Evolutionary conservation across 2,888 invertebrate genomes (phyloP), one percentile per base, ranked within the genome.

Genomic region (Helicoverpa assulta): DNA sequence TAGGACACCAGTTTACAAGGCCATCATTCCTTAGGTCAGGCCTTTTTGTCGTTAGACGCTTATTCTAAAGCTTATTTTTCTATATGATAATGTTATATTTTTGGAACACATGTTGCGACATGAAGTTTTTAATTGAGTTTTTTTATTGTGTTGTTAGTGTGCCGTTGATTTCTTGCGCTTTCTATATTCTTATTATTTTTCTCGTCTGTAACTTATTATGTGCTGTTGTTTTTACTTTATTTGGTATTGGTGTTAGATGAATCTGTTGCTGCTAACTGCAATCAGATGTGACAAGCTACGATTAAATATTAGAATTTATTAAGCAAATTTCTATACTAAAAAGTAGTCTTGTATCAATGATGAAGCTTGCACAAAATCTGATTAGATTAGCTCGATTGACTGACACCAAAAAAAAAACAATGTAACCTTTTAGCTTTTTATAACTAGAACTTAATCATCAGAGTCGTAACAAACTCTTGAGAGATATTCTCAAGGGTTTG

Each of bases 21-120:
- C 93, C 95, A 84, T 93, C 95, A 87, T 95, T 92, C 86, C 92
- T 95, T 95, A 95, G 95, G 95, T 95, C 93, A 95, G 95, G 92
- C 93, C 91, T 86, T 81, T 82, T 87, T 90, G 81, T 88, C 88
- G 89, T 88, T 91, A 91, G 91, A 88, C 77, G 94, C 94, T 94
- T 94, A 69, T 81, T 67, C 80, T 67, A 70, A 83, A 88, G 91
- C 92, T 92, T 85, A 78, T 87, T 85, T 87, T 80, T 81, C 80
- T 85, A 81, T 60, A 50, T 64, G 50, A 65, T 74, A 62, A 40
- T 81, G 76, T 84, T 80, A 80, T 70, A 47, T 6, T 47, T 47
- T 47, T 68, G 63, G 71, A 92, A 92, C 88, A 88, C 93, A 94
- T 93, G 84, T 72, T 91, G 86, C 83, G 90, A 94, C 92, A 93